A percentile compares a stretch with the other conserved stretches of the same genome.
Conservation (phyloP, 2,113 vertebrate species). For the Aviceda subcristata region DNA sequence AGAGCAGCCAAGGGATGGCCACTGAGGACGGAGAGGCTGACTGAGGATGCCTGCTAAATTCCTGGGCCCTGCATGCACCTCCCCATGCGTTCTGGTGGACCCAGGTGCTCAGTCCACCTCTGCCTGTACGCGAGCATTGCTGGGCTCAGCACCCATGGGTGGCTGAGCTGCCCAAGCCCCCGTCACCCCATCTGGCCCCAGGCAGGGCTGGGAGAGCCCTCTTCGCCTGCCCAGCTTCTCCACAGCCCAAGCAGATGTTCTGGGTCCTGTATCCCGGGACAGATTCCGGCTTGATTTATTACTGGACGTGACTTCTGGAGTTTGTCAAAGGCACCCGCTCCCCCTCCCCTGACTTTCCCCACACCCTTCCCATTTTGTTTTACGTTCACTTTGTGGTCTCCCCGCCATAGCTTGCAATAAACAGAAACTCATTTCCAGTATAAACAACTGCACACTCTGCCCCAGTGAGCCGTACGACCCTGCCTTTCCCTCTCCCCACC, state of each 20-base stretch:
- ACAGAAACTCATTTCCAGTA: conserved; percentile 53
- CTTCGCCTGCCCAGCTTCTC: not conserved
- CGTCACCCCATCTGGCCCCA: not conserved
- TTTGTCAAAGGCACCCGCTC: conserved; percentile 49
- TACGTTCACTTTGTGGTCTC: conserved; percentile 39
- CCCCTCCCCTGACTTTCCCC: conserved; percentile 30
- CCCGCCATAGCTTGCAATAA: conserved; percentile 36
- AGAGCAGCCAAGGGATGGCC: not conserved
- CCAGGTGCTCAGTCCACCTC: not conserved
- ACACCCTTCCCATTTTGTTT: conserved; percentile 59
- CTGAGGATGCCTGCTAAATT: not conserved
- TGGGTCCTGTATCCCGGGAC: conserved; percentile 17
- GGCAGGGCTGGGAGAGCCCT: not conserved
- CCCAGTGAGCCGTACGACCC: not conserved
- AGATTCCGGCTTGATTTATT: conserved; percentile 45
- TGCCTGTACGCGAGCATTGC: not conserved
- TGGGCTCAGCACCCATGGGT: not conserved
- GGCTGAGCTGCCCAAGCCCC: not conserved
- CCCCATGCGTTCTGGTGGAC: not conserved
- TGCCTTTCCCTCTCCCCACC: not conserved
- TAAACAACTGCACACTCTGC: conserved; percentile 33
- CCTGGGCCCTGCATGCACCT: rapidly evolving
- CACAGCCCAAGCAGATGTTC: conserved; percentile 55
- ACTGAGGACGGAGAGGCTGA: not conserved
- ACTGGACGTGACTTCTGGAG: conserved; percentile 63